Conservation (phyloP, 2,888 invertebrate species). For the Chrysomela aeneicollis region DNA sequence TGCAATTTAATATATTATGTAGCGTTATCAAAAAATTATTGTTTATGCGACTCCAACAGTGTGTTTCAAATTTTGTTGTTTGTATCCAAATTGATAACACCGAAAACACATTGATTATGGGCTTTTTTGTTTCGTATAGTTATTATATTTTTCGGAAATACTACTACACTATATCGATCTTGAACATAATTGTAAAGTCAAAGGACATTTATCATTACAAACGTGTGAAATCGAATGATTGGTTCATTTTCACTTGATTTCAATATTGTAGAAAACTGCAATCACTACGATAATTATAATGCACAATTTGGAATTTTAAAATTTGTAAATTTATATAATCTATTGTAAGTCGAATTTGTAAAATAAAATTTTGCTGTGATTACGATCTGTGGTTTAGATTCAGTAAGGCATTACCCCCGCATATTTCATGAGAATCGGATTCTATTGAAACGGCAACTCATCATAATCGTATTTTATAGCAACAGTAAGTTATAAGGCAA, state of each 20-base stretch:
- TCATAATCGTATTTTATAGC: no score
- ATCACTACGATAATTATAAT: slow-evolving; percentile 47
- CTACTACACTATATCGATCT: slow-evolving; percentile 1
- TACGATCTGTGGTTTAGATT: slow-evolving; percentile 16
- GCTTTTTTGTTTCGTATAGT: no score
- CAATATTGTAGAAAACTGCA: slow-evolving; percentile 40
- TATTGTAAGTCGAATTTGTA: slow-evolving; percentile 54
- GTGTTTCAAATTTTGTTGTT: no score
- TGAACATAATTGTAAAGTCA: slow-evolving; percentile 2
- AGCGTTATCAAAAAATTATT: no score
- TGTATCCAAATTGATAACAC: not conserved
- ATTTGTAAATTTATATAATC: slow-evolving; percentile 61
- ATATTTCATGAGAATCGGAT: no score
- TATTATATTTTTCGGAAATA: not conserved
- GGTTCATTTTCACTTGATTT: slow-evolving; percentile 17
- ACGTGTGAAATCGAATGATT: not conserved
- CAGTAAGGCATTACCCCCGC: not conserved
- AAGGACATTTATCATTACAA: not conserved
- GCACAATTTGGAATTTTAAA: slow-evolving; percentile 62
- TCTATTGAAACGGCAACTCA: no score
- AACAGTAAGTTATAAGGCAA: no score
- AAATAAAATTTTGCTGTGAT: slow-evolving; percentile 56
- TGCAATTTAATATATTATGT: not conserved
- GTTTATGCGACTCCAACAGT: no score
- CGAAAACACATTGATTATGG: not conserved